phyloP scores from a whole-genome alignment of 2,888 invertebrate genomes.

The Epistrophe grossulariae region DNA sequence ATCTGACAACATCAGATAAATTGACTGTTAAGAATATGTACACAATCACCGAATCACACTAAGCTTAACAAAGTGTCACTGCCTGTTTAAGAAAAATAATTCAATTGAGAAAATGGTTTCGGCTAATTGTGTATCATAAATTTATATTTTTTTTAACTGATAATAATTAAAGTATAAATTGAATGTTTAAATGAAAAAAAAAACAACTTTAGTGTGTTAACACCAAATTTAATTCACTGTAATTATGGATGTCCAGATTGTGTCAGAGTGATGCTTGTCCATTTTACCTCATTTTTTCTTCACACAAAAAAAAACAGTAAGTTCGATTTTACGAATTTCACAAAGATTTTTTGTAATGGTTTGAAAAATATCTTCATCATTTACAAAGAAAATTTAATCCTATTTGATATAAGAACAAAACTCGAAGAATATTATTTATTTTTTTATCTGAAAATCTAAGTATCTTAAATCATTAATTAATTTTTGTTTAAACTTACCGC shows the following conservation, averaged over 20 bases:
- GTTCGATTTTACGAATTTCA: too few relatives aligned
- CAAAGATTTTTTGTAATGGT: too few relatives aligned
- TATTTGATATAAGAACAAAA: too few relatives aligned
- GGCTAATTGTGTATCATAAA: not conserved
- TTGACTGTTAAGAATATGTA: conserved; percentile 41
- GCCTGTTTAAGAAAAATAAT: not conserved
- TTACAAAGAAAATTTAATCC: too few relatives aligned
- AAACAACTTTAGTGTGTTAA: not conserved
- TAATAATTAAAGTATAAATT: too few relatives aligned
- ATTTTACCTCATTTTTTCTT: not conserved
- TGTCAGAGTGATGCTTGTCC: not conserved
- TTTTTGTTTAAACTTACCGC: not conserved
- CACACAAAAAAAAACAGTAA: not conserved
- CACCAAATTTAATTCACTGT: not conserved
- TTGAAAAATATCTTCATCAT: too few relatives aligned
- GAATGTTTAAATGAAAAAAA: not conserved
- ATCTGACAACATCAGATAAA: conserved; percentile 34
- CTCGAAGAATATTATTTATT: too few relatives aligned
- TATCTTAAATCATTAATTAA: not conserved
- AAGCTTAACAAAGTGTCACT: not conserved
- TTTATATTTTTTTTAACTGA: not conserved
- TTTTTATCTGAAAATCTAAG: not conserved
- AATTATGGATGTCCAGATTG: not conserved
- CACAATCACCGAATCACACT: conserved; percentile 15
- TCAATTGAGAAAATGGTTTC: not conserved